Evolutionary conservation across 2,888 invertebrate species (phyloP).

Genomic region (Stenolophus ochropezus): DNA sequence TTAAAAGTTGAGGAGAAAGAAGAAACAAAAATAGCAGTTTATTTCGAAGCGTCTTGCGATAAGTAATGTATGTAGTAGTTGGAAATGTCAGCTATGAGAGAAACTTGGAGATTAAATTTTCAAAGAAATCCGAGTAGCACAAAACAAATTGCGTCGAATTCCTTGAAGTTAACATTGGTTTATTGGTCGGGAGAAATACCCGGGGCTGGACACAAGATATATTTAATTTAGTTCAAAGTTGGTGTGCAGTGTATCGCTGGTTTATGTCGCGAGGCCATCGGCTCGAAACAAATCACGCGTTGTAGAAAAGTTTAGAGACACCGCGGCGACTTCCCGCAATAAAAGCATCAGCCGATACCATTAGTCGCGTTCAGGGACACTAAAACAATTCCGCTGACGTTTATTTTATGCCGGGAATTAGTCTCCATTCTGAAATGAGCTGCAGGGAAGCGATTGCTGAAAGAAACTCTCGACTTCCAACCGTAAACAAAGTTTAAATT

Average conservation of each 20-base stretch:
- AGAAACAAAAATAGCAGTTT: background rate
- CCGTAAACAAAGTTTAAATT: constrained; percentile 41
- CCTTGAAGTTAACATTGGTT: constrained; percentile 39
- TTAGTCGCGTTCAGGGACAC: constrained; percentile 64
- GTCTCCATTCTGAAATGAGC: constrained; percentile 34
- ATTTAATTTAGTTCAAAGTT: constrained; percentile 38
- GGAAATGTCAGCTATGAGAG: background rate
- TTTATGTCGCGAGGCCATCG: constrained; percentile 32
- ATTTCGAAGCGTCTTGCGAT: background rate
- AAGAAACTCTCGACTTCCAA: constrained; percentile 34
- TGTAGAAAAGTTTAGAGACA: constrained; percentile 68
- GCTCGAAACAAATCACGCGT: constrained; percentile 66
- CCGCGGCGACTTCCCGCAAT: constrained; percentile 66
- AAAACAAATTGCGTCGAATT: constrained; percentile 37
- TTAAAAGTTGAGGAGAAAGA: background rate
- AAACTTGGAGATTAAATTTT: constrained; percentile 44
- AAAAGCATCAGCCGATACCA: constrained; percentile 65
- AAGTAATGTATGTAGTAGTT: constrained; percentile 11
- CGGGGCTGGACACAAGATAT: constrained; percentile 27
- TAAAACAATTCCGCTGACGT: constrained; percentile 64
- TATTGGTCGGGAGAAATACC: constrained; percentile 22
- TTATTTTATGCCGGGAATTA: constrained; percentile 61
- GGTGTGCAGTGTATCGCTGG: constrained; percentile 36
- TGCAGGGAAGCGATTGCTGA: constrained; percentile 12
- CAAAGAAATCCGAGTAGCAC: constrained; percentile 43